A percentile compares a stretch with the other conserved stretches of the same genome.
Evolutionary conservation across 2,888 invertebrate species (phyloP).

Genomic region (Ochlodes sylvanus): DNA sequence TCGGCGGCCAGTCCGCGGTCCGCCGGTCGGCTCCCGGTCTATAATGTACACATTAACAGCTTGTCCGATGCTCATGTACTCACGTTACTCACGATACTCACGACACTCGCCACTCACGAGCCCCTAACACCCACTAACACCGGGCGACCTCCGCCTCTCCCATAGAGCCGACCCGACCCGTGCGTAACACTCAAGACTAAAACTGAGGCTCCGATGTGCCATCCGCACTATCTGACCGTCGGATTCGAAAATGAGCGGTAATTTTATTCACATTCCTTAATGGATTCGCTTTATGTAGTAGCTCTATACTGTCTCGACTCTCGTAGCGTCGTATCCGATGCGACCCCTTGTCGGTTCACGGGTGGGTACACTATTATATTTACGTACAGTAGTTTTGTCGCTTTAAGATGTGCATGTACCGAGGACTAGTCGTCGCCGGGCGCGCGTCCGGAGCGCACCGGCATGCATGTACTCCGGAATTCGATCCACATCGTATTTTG

Average conservation of each 20-base stretch:
- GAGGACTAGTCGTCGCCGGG: constrained; percentile 66
- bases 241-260: constrained; percentile 73
- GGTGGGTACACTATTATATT: constrained; percentile 84
- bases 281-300: constrained; percentile 84
- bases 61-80: constrained; percentile 50
- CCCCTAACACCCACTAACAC: constrained; percentile 65
- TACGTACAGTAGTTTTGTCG: constrained; percentile 84
- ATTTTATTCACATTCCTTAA: constrained; percentile 80
- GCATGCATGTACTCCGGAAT: constrained; percentile 65
- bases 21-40: not conserved
- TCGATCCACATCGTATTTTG: constrained; percentile 67
- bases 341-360: constrained; percentile 74
- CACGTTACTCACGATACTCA: constrained; percentile 42
- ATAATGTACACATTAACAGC: constrained; percentile 53
- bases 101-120: constrained; percentile 42
- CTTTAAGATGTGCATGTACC: constrained; percentile 81
- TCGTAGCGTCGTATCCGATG: constrained; percentile 77
- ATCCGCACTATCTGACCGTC: constrained; percentile 75
- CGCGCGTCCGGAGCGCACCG: constrained; percentile 61
- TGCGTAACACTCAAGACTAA: constrained; percentile 61
- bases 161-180: constrained; percentile 45
- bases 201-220: constrained; percentile 73
- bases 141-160: constrained; percentile 46
- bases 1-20: too few relatives aligned
- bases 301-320: constrained; percentile 82